Base-by-base conservation (phyloP, 2,888 invertebrate species). In the Calliphora vomitoria region DNA sequence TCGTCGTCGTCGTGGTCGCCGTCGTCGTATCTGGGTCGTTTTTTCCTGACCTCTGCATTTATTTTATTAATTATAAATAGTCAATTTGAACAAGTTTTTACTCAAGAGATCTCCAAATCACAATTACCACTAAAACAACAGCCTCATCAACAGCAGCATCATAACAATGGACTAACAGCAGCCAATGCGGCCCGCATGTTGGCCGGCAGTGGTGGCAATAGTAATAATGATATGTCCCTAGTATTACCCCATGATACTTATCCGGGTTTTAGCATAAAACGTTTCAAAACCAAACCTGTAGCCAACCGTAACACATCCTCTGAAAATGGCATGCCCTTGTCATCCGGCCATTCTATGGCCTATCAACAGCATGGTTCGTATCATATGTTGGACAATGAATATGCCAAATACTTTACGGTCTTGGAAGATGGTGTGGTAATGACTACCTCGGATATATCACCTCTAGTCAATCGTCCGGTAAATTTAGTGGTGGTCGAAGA, bases 221-320 rank as follows among this genome's bases (percentile, higher is more conserved):
- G 85, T 47, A 90, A 89, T 84, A 93, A 93, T 85, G 93, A 92
- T 68, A 91, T 94, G 91, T 93, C 94, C 15, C 90, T 94, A 88
- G 96, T 98, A 91, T 95, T 98, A 92, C 97, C 98, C 72, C 98
- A 98, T 94, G 98, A 98, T 93, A 97, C 97, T 90, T 97, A 97
- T 93, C 98, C 98, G 4, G 98, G 98, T 72, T 98, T 97, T 94
- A 97, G 97, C 93, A 96, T 98, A 92, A 96, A 96, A 93, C 96
- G 97, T 92, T 97, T 98, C 94, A 94, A 95, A 88, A 93, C 94
- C n/a, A 90, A 91, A 88, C 92, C 92, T 8, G 82, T 92, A 25
- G 58, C n/a, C 25, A 69, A 60, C 38, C 44, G 47, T 15, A 84
- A 88, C 72, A 89, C 87, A 35, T 64, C 78, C 38, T 88, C 85